Evolutionary conservation across 2,113 vertebrate genomes (phyloP), one percentile per base, ranked within the genome.

Genomic region (Siniperca chuatsi): DNA sequence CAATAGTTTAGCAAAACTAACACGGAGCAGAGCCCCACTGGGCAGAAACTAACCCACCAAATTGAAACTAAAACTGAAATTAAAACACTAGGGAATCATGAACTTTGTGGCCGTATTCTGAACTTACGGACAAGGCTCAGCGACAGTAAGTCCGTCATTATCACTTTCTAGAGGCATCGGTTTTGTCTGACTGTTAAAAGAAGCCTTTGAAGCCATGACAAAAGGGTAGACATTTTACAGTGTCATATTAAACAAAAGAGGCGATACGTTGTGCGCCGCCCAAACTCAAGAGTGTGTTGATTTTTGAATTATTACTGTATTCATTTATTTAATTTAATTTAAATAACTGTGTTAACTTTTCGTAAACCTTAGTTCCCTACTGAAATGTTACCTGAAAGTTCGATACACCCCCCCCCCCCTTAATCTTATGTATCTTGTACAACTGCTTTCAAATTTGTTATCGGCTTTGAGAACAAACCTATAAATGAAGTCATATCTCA

Each of bases 121-220:
- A 70, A 83, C 64, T 87, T 75, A 37, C 67, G 20, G 67, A 64
- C 29, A 33, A 40, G 54, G 0, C 48, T 46, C 35, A 4, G 48
- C 62, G 0, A 48, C 57, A 65, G 79, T 78, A 81, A 87, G 82
- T 52, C 6, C n/a, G 40, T 15, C 42, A 23, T 15, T 67, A 2
- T 15, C 8, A 35, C 65, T 37, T 42, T 44, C 0, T 3, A 1
- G 6, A 13, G 10, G 3, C 6, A 4, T 8, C 0, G 8, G 8
- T 2, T 18, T 11, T 25, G 33, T 29, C 0, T 13, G 46, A 44
- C 25, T n/a, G 18, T 40, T 21, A 1, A 35, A 57, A 55, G 9
- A 21, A 11, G 8, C 3, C 9, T 66, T 8, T 29, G n/a, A 48
- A 48, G n/a, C 6, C n/a, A 8, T 1, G 5, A 44, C 0, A 6